phyloP scores from a whole-genome alignment of 2,888 invertebrate genomes.

The Macropis europaea region DNA sequence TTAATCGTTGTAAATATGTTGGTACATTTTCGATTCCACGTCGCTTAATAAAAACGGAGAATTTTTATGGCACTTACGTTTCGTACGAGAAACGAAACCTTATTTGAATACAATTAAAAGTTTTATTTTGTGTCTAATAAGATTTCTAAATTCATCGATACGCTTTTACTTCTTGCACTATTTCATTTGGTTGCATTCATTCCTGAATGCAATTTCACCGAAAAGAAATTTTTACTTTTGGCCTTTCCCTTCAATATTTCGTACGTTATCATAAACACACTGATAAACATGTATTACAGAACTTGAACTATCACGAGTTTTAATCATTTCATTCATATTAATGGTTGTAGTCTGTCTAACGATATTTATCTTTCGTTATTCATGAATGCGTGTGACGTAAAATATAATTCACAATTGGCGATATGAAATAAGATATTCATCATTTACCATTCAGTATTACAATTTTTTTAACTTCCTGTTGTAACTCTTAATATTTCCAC shows the following conservation, averaged over 20 bases:
- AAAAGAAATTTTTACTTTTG: background rate
- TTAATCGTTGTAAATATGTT: no score
- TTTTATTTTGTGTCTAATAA: background rate
- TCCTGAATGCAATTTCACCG: background rate
- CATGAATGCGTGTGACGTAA: background rate
- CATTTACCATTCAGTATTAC: no score
- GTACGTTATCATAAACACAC: background rate
- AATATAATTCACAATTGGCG: background rate
- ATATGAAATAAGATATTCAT: no score
- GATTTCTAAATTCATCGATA: constrained; percentile 22
- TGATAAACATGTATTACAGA: no score
- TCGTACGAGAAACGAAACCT: background rate
- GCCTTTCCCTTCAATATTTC: background rate
- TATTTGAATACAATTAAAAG: background rate
- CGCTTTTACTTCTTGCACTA: constrained; percentile 30
- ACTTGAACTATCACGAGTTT: background rate
- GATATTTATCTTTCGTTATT: background rate
- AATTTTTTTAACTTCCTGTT: no score
- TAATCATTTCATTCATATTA: background rate
- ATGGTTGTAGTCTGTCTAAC: background rate
- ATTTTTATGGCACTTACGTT: no score
- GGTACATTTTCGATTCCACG: no score
- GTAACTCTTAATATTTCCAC: no score
- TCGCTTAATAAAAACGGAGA: no score
- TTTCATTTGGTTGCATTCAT: background rate